These are phyloP conservation scores for Nomia melanderi DNA, from an alignment of 1,140 invertebrate species.

Conservation along the genomic window DNA sequence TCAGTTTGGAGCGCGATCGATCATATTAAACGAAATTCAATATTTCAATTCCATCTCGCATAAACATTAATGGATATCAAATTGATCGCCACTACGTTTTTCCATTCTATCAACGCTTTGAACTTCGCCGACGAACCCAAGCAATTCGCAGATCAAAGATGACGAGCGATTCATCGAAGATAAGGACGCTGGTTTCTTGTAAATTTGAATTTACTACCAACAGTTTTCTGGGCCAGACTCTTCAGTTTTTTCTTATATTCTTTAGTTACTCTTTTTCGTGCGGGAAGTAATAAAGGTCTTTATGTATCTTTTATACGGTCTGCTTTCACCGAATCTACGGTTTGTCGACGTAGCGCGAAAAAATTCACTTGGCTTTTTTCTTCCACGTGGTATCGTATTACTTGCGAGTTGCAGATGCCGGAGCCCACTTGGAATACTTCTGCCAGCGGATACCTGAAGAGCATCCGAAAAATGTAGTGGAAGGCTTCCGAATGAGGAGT, in stretches of 20 bases:
- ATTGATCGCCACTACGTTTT: too few species aligned
- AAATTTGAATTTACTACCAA: background rate
- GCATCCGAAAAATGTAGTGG: background rate
- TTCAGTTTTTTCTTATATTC: background rate
- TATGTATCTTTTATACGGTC: conserved; percentile 39
- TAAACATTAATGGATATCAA: too few species aligned
- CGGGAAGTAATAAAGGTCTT: conserved; percentile 48
- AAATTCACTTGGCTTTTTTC: conserved; percentile 34
- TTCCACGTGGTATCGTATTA: conserved; percentile 26
- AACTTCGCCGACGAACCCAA: background rate
- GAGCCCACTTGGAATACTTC: background rate
- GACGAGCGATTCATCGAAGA: background rate
- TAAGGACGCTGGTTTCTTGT: background rate
- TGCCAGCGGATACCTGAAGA: background rate
- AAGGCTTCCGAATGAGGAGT: background rate
- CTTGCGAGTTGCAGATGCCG: conserved; percentile 36
- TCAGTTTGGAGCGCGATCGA: too few species aligned
- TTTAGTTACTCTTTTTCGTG: conserved; percentile 29
- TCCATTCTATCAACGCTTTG: background rate
- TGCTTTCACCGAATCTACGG: conserved; percentile 48
- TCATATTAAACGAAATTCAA: too few species aligned
- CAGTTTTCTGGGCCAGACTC: background rate
- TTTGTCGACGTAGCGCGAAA: conserved; percentile 46
- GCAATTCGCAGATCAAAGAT: background rate
- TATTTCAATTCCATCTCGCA: too few species aligned